Conservation (phyloP, 2,888 invertebrate genomes). For the Cosmia pyralina region DNA sequence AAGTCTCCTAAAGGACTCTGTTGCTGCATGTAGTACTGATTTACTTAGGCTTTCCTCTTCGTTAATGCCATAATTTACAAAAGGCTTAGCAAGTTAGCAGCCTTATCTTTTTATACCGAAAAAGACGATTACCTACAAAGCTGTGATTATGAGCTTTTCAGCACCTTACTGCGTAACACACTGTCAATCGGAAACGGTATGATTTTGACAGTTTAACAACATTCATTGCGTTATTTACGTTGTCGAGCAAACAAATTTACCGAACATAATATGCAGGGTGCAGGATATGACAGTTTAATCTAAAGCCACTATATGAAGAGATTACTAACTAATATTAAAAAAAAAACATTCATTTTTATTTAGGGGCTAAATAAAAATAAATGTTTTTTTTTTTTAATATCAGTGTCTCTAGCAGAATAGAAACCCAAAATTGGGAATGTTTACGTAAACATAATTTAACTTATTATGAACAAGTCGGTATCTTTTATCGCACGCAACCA, state of each 20-base stretch:
- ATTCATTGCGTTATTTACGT: too few species aligned
- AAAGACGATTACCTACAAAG: slow-evolving; percentile 12
- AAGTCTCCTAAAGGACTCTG: slow-evolving; percentile 32
- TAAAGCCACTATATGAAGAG: not conserved
- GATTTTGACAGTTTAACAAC: too few species aligned
- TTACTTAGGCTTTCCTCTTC: slow-evolving; percentile 18
- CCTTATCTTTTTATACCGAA: slow-evolving; percentile 29
- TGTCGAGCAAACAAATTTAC: too few species aligned
- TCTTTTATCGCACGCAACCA: slow-evolving; percentile 40
- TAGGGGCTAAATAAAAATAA: too few species aligned
- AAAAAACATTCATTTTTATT: not conserved
- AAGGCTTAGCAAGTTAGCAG: slow-evolving; percentile 4
- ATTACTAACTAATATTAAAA: not conserved
- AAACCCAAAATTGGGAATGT: not conserved
- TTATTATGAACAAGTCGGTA: slow-evolving; percentile 25
- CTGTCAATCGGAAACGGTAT: too few species aligned
- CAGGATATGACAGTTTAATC: not conserved
- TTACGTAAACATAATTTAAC: slow-evolving; percentile 24
- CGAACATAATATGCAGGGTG: too few species aligned
- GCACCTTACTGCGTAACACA: too few species aligned
- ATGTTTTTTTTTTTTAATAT: too few species aligned
- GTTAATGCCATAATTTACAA: slow-evolving; percentile 14
- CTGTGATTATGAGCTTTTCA: slow-evolving; percentile 15
- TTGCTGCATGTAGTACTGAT: slow-evolving; percentile 31
- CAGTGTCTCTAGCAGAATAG: too few species aligned